phyloP scores from a whole-genome alignment of 1,140 invertebrate genomes.

The Micrasema minimum region DNA sequence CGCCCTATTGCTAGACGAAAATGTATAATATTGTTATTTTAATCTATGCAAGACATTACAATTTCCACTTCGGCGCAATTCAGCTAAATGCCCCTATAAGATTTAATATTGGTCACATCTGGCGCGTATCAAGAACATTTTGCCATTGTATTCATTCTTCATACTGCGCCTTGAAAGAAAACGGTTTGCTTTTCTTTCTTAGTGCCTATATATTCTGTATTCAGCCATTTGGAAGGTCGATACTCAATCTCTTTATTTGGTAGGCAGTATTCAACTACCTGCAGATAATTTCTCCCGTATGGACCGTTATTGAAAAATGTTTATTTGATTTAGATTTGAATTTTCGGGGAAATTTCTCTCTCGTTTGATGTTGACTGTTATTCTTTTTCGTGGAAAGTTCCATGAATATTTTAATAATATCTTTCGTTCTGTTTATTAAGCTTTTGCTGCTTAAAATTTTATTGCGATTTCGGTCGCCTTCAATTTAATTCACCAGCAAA shows the following conservation, averaged over 20 bases:
- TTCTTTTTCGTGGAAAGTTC: too few relatives aligned
- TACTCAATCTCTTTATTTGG: conserved; percentile 8
- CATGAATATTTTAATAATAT: too few relatives aligned
- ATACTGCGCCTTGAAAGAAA: not conserved
- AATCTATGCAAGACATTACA: conserved; percentile 2
- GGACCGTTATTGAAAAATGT: not conserved
- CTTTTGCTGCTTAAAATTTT: too few relatives aligned
- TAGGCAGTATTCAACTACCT: conserved; percentile 12
- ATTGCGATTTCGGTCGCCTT: too few relatives aligned
- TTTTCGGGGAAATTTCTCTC: not conserved
- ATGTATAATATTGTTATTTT: too few relatives aligned
- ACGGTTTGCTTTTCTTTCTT: not conserved
- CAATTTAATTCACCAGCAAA: too few relatives aligned
- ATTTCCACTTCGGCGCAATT: conserved; percentile 18
- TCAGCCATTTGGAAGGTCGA: conserved; percentile 3
- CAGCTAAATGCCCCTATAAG: conserved; percentile 18
- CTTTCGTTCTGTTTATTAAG: too few relatives aligned
- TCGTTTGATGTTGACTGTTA: too few relatives aligned
- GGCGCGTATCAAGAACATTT: conserved; percentile 9
- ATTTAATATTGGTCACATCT: conserved; percentile 19
- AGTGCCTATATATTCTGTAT: not conserved
- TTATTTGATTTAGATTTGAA: conserved; percentile 18
- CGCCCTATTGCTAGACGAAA: too few relatives aligned
- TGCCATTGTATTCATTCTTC: conserved; percentile 12
- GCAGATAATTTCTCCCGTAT: conserved; percentile 7